These are phyloP conservation scores for Craniophora ligustri DNA, from an alignment of 2,888 invertebrate species.

Conservation along the genomic window DNA sequence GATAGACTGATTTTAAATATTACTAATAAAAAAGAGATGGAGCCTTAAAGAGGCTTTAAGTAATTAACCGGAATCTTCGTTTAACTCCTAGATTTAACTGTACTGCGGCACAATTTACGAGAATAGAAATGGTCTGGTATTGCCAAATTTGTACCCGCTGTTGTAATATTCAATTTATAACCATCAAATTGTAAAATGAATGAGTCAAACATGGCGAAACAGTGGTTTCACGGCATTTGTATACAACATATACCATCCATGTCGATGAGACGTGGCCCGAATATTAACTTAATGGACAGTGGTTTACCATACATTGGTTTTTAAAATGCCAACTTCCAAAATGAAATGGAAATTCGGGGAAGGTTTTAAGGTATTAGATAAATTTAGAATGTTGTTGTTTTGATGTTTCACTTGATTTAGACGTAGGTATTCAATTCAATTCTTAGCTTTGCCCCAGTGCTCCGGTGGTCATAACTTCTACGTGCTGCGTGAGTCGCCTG, in stretches of 20 bases:
- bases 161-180: constrained; percentile 37
- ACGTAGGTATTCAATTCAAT: too few species aligned
- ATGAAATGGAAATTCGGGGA: constrained; percentile 29
- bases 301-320: constrained; percentile 35
- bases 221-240: constrained; percentile 43
- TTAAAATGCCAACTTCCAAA: constrained; percentile 27
- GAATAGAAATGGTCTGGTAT: constrained; percentile 16
- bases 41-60: too few species aligned
- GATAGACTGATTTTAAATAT: too few species aligned
- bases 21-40: too few species aligned
- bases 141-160: constrained; percentile 3
- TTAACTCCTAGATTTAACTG: background rate
- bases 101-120: background rate
- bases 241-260: constrained; percentile 35
- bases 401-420: too few species aligned
- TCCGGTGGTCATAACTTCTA: too few species aligned
- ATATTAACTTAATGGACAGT: constrained; percentile 25
- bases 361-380: too few species aligned
- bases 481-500: too few species aligned
- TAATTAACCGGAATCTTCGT: too few species aligned
- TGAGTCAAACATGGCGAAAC: constrained; percentile 44
- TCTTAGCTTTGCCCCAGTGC: too few species aligned
- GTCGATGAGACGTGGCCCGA: constrained; percentile 28
- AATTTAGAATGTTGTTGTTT: too few species aligned
- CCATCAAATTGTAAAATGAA: constrained; percentile 35